phyloP scores from a whole-genome alignment of 2,113 vertebrate species.

The Danionella cerebrum region DNA sequence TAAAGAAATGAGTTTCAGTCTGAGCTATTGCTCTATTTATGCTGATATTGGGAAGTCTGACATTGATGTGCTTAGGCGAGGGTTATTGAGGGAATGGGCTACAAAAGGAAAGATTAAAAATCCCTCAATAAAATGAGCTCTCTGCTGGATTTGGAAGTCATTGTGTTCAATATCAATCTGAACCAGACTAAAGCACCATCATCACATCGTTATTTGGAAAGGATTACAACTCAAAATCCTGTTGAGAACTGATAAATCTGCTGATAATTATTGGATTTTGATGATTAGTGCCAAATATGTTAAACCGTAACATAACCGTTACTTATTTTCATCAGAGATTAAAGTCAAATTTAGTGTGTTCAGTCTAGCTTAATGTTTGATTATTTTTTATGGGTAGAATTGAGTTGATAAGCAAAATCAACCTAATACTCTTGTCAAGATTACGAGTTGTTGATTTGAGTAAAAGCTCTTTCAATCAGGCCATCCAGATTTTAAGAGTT shows the following conservation, averaged over 20 bases:
- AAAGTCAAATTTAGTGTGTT: not conserved
- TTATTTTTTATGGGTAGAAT: not conserved
- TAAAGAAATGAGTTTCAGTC: not conserved
- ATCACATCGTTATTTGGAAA: not conserved
- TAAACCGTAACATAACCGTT: not conserved
- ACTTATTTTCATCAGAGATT: not conserved
- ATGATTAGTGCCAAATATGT: not conserved
- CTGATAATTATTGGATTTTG: not conserved
- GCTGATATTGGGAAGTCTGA: not conserved
- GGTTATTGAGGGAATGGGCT: not conserved
- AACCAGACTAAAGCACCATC: not conserved
- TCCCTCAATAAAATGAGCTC: not conserved
- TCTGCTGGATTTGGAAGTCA: not conserved
- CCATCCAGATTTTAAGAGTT: too few species aligned
- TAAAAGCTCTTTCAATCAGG: not conserved
- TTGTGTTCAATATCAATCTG: not conserved
- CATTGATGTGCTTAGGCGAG: not conserved
- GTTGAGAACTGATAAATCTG: not conserved
- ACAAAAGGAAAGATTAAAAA: not conserved
- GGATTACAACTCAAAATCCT: not conserved
- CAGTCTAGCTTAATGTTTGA: not conserved
- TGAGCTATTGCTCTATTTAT: not conserved
- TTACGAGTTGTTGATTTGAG: not conserved
- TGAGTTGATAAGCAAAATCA: not conserved
- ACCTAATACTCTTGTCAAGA: not conserved